Evolutionary conservation across 2,113 vertebrate genomes (phyloP), one percentile per base, ranked within the genome.

Genomic region (Rhegmatorhina hoffmannsi): DNA sequence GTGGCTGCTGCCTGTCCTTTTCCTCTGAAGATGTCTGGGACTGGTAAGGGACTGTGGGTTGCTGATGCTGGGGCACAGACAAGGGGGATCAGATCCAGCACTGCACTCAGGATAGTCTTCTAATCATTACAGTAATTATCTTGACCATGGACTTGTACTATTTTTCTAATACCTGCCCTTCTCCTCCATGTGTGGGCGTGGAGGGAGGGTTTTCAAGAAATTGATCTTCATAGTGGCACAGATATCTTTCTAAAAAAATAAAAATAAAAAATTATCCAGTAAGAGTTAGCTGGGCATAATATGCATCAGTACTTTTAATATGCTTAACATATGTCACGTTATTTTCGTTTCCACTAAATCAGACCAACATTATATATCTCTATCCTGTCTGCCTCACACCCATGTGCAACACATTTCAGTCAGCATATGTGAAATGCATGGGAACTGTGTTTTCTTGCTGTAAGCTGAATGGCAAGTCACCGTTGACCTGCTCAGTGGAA

Each of bases 1-100:
- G 96, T 93, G 95, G 84, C 89, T 94, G 94, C 86, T 92, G 95
- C 81, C 78, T 96, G 89, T 96, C 89, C 80, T 94, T 89, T 91
- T 59, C 68, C 84, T 95, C 84, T 94, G 85, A 94, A 84, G 55
- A 94, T 76, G 59, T 50, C 62, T 96, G 80, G 29, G 75, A n/a
- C 78, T 91, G 50, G 86, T 0, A 26, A 79, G 58, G 49, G n/a
- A 75, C 55, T 83, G 59, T 43, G 87, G 19, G 55, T n/a, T 14
- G 3, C 56, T 66, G 72, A 36, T 58, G 55, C 13, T 85, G 77
- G 58, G 68, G 77, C 40, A 40, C 81, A 62, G 43, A 64, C 28
- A 36, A 90, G 19, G 60, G 69, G 50, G 52, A 78, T 34, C 0
- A 2, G 44, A 70, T 24, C 60, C 36, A 76, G 29, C 33, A 11